phyloP scores from a whole-genome alignment of 2,888 invertebrate species.

The Morpho deidamia region DNA sequence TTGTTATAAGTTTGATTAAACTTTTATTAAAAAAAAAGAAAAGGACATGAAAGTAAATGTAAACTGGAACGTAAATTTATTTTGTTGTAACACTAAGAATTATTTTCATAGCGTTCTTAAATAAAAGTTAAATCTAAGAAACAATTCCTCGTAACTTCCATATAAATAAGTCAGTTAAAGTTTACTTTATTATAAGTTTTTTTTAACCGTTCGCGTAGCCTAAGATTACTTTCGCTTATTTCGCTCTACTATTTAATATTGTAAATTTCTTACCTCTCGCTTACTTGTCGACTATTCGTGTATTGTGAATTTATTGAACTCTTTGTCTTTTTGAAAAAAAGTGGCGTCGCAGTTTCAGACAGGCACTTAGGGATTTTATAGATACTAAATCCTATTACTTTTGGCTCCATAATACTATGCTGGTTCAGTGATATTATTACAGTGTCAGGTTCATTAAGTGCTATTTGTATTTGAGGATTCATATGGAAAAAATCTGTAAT shows the following conservation, averaged over 20 bases:
- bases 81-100: too few relatives aligned
- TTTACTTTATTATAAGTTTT: too few relatives aligned
- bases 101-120: too few relatives aligned
- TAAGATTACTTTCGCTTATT: too few relatives aligned
- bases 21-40: too few relatives aligned
- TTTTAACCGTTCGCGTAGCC: not conserved
- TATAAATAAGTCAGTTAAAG: too few relatives aligned
- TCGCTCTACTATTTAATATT: not conserved
- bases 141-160: too few relatives aligned
- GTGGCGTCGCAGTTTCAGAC: constrained; percentile 86
- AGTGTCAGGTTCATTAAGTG: constrained; percentile 80
- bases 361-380: constrained; percentile 84
- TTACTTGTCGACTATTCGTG: constrained; percentile 94
- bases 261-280: constrained; percentile 45
- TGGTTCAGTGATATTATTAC: constrained; percentile 92
- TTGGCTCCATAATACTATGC: constrained; percentile 94
- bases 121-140: too few relatives aligned
- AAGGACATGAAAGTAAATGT: too few relatives aligned
- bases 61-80: too few relatives aligned
- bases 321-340: constrained; percentile 91
- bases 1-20: too few relatives aligned
- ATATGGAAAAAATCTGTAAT: constrained; percentile 91
- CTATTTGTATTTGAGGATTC: constrained; percentile 92
- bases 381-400: constrained; percentile 94
- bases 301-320: constrained; percentile 93